A percentile compares a stretch with the other conserved stretches of the same genome.
These are phyloP conservation scores for Mobula birostris DNA, from an alignment of 2,113 vertebrate species.

Conservation along the genomic window DNA sequence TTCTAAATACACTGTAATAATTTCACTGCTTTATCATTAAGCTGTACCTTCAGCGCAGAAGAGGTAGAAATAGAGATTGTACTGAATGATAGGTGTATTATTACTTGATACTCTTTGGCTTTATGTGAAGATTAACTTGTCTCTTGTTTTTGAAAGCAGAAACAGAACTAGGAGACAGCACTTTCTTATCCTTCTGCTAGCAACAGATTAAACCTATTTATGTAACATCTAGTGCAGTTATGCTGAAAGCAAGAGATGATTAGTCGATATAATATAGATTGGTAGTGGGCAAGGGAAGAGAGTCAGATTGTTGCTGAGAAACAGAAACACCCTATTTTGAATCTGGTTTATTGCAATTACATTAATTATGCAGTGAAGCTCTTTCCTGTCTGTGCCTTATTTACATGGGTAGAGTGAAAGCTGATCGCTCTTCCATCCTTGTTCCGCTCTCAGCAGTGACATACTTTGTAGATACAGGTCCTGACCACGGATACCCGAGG, in stretches of 20 bases:
- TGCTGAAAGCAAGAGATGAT: neutral
- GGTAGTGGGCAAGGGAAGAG: neutral
- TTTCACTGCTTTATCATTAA: neutral
- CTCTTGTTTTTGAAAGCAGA: constrained; percentile 9
- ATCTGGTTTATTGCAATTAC: neutral
- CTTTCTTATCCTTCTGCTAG: neutral
- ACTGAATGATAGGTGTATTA: neutral
- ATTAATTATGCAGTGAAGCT: neutral
- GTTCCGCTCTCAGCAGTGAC: neutral
- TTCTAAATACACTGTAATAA: neutral
- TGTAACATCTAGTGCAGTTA: neutral
- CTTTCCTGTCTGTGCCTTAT: neutral
- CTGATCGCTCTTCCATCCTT: neutral
- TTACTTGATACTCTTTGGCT: neutral
- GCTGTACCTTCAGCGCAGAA: neutral
- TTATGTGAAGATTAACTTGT: neutral
- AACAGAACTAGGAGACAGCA: constrained; percentile 36
- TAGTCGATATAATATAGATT: neutral
- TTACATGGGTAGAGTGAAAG: neutral
- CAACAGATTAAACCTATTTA: neutral
- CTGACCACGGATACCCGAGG: neutral
- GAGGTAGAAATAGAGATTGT: neutral
- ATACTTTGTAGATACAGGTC: neutral
- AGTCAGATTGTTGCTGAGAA: neutral
- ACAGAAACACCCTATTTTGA: neutral